Percentiles rank a stretch among this genome's conserved stretches.
Evolutionary conservation across 1,140 invertebrate genomes (phyloP).

Genomic region (Caenorhabditis tropicalis): DNA sequence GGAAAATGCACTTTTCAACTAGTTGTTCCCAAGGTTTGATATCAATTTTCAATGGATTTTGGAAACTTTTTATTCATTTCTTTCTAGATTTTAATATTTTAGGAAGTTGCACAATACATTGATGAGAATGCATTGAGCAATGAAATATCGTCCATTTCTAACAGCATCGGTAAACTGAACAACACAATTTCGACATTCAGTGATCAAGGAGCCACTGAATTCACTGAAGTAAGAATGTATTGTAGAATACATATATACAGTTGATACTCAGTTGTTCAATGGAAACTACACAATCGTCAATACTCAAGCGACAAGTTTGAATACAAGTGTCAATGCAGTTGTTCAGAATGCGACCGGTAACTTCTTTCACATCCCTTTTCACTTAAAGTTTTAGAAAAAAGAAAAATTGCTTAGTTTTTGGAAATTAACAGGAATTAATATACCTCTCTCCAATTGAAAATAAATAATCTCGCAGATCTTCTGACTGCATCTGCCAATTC

Average conservation of each 20-base stretch:
- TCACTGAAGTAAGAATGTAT: not conserved
- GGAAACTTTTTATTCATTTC: too few relatives aligned
- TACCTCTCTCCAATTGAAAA: not conserved
- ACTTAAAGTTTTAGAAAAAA: not conserved
- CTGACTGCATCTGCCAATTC: not conserved
- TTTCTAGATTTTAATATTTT: not conserved
- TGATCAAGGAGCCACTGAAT: not conserved
- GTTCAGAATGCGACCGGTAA: not conserved
- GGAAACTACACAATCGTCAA: not conserved
- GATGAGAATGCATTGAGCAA: not conserved
- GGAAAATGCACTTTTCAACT: constrained; percentile 18
- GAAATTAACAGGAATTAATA: too few relatives aligned
- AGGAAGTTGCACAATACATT: not conserved
- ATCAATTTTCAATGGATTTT: not conserved
- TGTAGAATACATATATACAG: not conserved
- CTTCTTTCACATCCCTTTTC: too few relatives aligned
- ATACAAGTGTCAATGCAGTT: not conserved
- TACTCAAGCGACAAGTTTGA: not conserved
- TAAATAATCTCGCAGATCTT: not conserved
- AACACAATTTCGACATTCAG: not conserved
- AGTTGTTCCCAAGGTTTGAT: not conserved
- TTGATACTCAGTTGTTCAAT: not conserved
- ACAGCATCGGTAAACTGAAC: not conserved
- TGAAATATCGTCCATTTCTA: not conserved
- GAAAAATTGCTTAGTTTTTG: too few relatives aligned